phyloP scores from a whole-genome alignment of 2,113 vertebrate species.

The Equus przewalskii region DNA sequence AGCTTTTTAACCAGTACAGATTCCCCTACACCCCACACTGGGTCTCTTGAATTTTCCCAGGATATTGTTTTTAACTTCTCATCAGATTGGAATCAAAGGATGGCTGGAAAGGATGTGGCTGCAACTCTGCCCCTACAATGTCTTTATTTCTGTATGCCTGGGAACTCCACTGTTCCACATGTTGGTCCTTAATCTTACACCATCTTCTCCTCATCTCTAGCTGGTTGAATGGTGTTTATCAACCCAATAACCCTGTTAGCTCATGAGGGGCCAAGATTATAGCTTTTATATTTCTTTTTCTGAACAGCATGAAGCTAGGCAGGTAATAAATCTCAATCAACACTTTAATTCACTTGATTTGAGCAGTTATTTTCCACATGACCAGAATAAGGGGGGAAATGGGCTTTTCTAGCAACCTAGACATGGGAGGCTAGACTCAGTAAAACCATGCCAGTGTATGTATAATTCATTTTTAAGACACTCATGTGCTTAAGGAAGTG shows the following conservation, averaged over 20 bases:
- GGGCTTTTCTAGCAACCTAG: background rate
- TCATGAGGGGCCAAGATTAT: background rate
- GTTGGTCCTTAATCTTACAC: background rate
- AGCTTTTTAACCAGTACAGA: background rate
- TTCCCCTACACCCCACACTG: background rate
- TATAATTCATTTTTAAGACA: background rate
- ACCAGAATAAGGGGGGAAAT: background rate
- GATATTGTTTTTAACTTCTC: background rate
- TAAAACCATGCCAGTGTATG: background rate
- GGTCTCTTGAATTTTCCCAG: background rate
- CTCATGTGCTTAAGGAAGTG: background rate
- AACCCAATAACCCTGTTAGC: background rate
- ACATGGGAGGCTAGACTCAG: background rate
- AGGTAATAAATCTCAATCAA: conserved; percentile 52
- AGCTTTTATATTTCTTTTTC: conserved; percentile 29
- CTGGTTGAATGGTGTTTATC: background rate
- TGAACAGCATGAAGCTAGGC: background rate
- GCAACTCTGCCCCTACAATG: rapidly evolving
- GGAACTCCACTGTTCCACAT: background rate
- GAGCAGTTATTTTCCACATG: background rate
- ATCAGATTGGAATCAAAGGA: background rate
- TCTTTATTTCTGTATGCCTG: background rate
- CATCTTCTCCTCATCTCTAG: background rate
- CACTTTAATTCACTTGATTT: background rate
- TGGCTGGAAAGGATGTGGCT: background rate